phyloP scores from a whole-genome alignment of 1,140 invertebrate species.

The Trichonephila clavipes region DNA sequence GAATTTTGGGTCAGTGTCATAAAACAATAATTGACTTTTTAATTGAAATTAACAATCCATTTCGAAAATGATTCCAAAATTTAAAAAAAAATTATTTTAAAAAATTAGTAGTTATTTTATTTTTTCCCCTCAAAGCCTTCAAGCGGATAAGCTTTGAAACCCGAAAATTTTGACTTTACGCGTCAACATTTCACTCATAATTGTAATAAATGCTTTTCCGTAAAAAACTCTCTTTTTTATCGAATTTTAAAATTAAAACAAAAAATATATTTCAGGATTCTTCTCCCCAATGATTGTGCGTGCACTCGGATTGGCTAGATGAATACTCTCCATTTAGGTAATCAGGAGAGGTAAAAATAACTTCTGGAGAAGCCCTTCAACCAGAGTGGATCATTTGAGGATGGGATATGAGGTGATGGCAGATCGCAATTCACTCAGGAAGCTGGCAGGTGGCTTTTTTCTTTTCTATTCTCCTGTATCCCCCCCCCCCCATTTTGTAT shows the following conservation, averaged over 20 bases:
- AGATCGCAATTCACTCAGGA: slow-evolving; percentile 55
- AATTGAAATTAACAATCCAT: too few species aligned
- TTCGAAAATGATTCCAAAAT: too few species aligned
- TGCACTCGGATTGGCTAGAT: not conserved
- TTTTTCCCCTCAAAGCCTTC: too few species aligned
- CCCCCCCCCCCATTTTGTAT: too few species aligned
- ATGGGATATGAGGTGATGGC: slow-evolving; percentile 28
- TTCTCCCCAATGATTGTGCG: not conserved
- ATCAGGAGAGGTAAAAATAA: slow-evolving; percentile 21
- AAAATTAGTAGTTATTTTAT: too few species aligned
- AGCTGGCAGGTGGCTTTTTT: slow-evolving; percentile 55
- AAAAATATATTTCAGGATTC: not conserved
- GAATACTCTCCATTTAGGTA: slow-evolving; percentile 20
- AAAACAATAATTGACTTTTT: too few species aligned
- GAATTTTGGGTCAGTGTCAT: too few species aligned
- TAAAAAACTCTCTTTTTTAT: not conserved
- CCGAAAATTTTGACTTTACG: not conserved
- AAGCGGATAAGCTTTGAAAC: too few species aligned
- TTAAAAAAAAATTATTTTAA: too few species aligned
- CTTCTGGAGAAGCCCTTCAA: slow-evolving; percentile 2
- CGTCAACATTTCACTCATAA: not conserved
- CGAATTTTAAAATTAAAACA: not conserved
- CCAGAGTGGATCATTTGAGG: slow-evolving; percentile 41
- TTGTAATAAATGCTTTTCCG: not conserved
- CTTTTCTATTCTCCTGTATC: not conserved